Evolutionary conservation across 2,888 invertebrate species (phyloP).

Genomic region (Dione vanillae): DNA sequence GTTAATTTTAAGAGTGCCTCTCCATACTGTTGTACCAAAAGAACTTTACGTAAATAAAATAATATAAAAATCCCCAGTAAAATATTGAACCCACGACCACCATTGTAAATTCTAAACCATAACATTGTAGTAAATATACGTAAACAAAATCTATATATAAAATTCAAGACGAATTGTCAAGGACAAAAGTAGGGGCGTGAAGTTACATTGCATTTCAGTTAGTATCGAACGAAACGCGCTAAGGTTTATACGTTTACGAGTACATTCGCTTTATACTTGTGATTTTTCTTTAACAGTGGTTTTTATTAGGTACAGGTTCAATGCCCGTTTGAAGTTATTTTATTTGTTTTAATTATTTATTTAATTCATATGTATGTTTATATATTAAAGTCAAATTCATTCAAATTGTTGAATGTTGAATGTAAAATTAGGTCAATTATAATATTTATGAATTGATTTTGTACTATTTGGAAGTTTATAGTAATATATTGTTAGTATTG

Average conservation of each 20-base stretch:
- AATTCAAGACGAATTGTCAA: constrained; percentile 34
- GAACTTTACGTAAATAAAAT: too few species aligned
- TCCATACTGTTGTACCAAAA: too few species aligned
- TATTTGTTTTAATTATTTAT: constrained; percentile 16
- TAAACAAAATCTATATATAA: neutral
- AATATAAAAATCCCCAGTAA: too few species aligned
- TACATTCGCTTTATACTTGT: neutral
- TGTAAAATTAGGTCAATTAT: constrained; percentile 39
- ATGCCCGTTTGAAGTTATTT: constrained; percentile 6
- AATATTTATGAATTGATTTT: constrained; percentile 32
- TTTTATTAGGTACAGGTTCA: constrained; percentile 3
- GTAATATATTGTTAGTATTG: constrained; percentile 4
- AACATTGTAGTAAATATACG: neutral
- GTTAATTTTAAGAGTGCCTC: too few species aligned
- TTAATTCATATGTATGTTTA: neutral
- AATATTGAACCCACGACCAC: neutral
- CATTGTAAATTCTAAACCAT: neutral
- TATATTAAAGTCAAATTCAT: neutral
- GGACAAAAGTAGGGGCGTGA: constrained; percentile 43
- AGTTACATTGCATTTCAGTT: constrained; percentile 13
- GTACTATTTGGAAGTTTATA: neutral
- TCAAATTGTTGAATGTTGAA: constrained; percentile 5
- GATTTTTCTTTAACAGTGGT: neutral
- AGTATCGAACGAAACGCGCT: constrained; percentile 33
- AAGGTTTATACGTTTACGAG: constrained; percentile 22